Evolutionary conservation across 2,888 invertebrate species (phyloP).

Genomic region (Camptogramma bilineatum): DNA sequence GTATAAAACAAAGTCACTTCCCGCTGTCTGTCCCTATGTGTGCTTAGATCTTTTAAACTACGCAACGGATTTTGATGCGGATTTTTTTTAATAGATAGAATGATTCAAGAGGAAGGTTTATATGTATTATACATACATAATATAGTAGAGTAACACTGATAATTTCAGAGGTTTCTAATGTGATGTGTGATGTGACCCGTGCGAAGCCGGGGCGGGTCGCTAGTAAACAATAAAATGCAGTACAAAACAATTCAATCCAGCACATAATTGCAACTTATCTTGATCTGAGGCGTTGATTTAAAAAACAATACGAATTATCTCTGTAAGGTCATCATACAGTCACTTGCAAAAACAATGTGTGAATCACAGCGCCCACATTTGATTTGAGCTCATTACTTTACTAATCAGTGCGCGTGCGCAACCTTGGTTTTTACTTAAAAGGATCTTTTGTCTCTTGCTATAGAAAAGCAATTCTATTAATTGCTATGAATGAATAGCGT

Average conservation of each 20-base stretch:
- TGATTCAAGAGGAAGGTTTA: no score
- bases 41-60: no score
- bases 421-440: conserved; percentile 34
- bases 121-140: no score
- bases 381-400: conserved; percentile 40
- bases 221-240: conserved; percentile 6
- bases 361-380: conserved; percentile 44
- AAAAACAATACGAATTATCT: conserved; percentile 36
- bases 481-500: no score
- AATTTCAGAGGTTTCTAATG: no score
- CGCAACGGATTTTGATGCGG: no score
- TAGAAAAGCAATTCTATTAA: not conserved
- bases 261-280: conserved; percentile 21
- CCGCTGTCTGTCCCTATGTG: no score
- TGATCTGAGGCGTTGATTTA: conserved; percentile 33
- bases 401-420: conserved; percentile 43
- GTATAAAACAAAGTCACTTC: no score
- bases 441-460: not conserved
- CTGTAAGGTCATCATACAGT: conserved; percentile 33
- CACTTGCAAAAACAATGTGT: conserved; percentile 36
- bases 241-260: conserved; percentile 16
- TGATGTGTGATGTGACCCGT: no score
- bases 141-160: no score
- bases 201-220: no score
- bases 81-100: no score